Evolutionary conservation across 1,140 invertebrate genomes (phyloP), one percentile per base, ranked within the genome.

Genomic region (Cataglyphis hispanica): DNA sequence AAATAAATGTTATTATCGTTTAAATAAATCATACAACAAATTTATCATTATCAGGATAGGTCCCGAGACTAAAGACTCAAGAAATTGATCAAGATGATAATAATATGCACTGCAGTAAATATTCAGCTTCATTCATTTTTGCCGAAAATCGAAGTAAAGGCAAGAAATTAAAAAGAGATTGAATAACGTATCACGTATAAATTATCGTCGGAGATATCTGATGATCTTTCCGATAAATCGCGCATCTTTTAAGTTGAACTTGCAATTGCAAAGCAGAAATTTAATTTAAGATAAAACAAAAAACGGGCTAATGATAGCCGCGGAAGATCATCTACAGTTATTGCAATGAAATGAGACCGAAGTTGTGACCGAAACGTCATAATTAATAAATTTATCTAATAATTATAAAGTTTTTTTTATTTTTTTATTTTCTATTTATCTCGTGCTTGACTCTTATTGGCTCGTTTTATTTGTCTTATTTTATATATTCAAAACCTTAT

Each of bases 121-220:
- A 53, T 53, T n/a, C n/a, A n/a, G 10, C 11, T n/a, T n/a, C n/a
- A 1, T 31, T 50, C 11, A 1, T 27, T 31, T 67, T 56, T 64
- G 25, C 25, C 25, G 50, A 87, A 83, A 64, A 56, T 58, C 7
- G 4, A 43, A 58, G 8, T 10, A 43, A 74, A 43, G 0, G 10
- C 40, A 16, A 13, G 40, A 37, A 50, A 53, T 84, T 63, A 22
- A 53, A 2, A 34, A 43, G n/a, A 85, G 66, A 16, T 67, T 58
- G 46, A 85, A 84, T 76, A 76, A 76, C 56, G 25, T 84, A 40
- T 31, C 1, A 13, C 22, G 10, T 53, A 75, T 64, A 84, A 74
- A 61, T 72, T 83, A 77, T 11, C 0, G 3, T 16, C 56, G 25
- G 3, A 61, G 22, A 22, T n/a, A 31, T 10, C 8, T 8, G 16